Evolutionary conservation across 1,140 invertebrate genomes (phyloP).

Genomic region (Eurytemora carolleeae): DNA sequence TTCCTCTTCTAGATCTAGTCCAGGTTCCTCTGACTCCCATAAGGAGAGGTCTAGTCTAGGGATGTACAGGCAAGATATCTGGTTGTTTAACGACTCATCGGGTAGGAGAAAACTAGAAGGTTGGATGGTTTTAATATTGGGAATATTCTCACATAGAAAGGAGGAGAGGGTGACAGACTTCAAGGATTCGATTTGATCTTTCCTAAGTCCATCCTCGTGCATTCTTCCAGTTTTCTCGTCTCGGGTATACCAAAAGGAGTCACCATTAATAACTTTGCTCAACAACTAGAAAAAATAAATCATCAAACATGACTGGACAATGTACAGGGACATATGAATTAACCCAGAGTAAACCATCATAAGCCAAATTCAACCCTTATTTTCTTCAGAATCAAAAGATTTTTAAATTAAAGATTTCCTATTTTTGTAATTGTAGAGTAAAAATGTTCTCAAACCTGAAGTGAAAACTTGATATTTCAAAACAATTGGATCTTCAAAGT

Average conservation of each 20-base stretch:
- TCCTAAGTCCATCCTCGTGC: no score
- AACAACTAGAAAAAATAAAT: not conserved
- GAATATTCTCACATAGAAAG: not conserved
- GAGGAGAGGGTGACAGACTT: not conserved
- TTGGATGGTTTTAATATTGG: not conserved
- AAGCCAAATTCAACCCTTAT: no score
- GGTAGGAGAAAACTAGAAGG: not conserved
- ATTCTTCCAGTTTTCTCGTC: not conserved
- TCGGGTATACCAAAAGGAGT: not conserved
- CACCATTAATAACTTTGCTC: not conserved
- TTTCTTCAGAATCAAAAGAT: no score
- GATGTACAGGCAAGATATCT: not conserved
- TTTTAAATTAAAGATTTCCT: no score
- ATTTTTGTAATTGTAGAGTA: no score
- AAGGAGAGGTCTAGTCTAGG: not conserved
- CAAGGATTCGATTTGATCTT: not conserved
- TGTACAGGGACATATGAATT: no score
- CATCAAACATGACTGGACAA: no score
- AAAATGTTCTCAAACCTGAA: no score
- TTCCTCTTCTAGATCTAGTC: not conserved
- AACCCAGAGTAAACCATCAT: no score
- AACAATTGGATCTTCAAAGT: no score
- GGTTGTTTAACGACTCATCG: not conserved
- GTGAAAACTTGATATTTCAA: no score
- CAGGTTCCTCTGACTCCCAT: not conserved